Evolutionary conservation across 2,797 vertebrate species (phyloP).

Genomic region (Cygnus olor): DNA sequence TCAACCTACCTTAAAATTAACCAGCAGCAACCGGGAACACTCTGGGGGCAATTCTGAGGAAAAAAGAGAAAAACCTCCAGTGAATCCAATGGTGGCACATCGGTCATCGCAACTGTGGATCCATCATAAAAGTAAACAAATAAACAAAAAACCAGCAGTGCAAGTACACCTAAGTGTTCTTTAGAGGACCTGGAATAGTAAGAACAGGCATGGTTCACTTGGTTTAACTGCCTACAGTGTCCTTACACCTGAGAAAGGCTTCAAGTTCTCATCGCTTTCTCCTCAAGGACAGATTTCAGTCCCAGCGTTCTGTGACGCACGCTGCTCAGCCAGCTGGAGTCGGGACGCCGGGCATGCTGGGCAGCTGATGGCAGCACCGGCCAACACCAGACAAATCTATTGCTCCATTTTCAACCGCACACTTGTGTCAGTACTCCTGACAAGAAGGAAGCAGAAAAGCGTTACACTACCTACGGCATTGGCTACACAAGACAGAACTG

Average conservation of each 20-base stretch:
- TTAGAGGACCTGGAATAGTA: not conserved
- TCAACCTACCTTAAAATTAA: not conserved
- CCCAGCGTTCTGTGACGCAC: not conserved
- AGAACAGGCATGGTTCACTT: too few relatives aligned
- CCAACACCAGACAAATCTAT: not conserved
- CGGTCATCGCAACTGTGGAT: not conserved
- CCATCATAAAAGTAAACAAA: too few relatives aligned
- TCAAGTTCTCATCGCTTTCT: too few relatives aligned
- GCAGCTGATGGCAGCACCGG: too few relatives aligned
- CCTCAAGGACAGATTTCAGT: not conserved
- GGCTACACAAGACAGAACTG: not conserved
- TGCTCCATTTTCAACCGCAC: not conserved
- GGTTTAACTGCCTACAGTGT: not conserved
- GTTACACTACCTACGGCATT: not conserved
- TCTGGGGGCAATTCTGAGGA: not conserved
- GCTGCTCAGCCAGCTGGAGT: too few relatives aligned
- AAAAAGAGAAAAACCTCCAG: not conserved
- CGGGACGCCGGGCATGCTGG: too few relatives aligned
- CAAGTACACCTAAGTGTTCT: not conserved
- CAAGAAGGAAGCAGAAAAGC: not conserved
- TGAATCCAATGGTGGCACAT: not conserved
- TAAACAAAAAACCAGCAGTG: not conserved
- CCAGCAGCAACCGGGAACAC: not conserved
- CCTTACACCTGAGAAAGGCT: too few relatives aligned
- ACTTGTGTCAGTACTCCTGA: rapidly evolving